Conservation (phyloP, 2,113 vertebrate genomes). For the Scomber colias region DNA sequence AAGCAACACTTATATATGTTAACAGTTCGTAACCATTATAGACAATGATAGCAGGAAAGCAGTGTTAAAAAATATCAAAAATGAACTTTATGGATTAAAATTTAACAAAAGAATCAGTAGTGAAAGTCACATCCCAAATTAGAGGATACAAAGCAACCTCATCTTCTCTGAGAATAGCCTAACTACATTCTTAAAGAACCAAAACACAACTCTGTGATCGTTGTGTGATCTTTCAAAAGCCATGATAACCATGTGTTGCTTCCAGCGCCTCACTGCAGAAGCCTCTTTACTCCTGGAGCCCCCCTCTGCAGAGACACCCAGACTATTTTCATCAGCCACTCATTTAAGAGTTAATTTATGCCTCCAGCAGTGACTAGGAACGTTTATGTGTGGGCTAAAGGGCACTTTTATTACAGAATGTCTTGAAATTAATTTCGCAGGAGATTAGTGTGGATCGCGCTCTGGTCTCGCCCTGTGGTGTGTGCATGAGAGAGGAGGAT, state of each 20-base stretch:
- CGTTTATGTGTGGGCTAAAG: slow-evolving; percentile 63
- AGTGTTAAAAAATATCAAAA: background rate
- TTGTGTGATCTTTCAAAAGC: slow-evolving; percentile 38
- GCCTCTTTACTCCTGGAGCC: background rate
- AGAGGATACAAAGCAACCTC: background rate
- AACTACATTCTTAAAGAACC: background rate
- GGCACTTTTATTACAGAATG: slow-evolving; percentile 76
- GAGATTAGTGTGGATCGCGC: slow-evolving; percentile 64
- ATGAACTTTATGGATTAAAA: too few relatives aligned
- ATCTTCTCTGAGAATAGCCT: background rate
- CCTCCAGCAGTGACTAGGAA: slow-evolving; percentile 46
- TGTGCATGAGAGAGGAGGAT: background rate
- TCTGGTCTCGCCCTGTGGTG: slow-evolving; percentile 49
- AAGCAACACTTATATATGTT: background rate
- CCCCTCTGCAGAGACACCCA: slow-evolving; percentile 36
- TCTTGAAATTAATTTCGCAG: slow-evolving; percentile 74
- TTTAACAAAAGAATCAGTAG: background rate
- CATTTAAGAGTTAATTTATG: slow-evolving; percentile 75
- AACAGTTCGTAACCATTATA: background rate
- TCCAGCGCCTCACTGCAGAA: slow-evolving; percentile 32
- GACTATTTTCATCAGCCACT: slow-evolving; percentile 64
- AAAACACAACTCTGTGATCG: slow-evolving; percentile 5
- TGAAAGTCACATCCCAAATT: too few relatives aligned
- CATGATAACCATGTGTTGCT: slow-evolving; percentile 47
- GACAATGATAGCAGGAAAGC: background rate